These are phyloP conservation scores for Tenebrio molitor DNA, from an alignment of 1,140 invertebrate species.

Conservation along the genomic window DNA sequence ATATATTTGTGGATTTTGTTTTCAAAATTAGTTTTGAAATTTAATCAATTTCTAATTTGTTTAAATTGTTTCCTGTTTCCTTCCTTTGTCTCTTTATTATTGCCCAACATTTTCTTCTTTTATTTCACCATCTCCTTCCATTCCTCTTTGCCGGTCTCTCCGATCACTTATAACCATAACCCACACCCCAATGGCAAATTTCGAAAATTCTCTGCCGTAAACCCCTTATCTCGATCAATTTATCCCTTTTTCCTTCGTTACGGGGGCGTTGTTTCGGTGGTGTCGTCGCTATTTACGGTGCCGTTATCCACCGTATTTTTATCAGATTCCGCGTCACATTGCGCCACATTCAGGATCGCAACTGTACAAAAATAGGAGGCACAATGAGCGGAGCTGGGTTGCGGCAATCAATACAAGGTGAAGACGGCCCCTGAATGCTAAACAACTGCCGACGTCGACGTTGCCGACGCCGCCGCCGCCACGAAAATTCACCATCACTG, in stretches of 20 bases:
- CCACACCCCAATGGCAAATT: too few relatives aligned
- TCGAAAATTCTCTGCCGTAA: too few relatives aligned
- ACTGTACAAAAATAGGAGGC: slow-evolving; percentile 49
- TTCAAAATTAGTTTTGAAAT: too few relatives aligned
- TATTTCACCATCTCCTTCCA: too few relatives aligned
- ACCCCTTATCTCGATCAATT: background rate
- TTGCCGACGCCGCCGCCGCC: slow-evolving; percentile 22
- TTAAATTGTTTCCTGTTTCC: too few relatives aligned
- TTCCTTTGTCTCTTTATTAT: too few relatives aligned
- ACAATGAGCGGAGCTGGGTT: slow-evolving; percentile 51
- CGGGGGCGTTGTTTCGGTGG: background rate
- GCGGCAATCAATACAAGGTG: slow-evolving; percentile 64
- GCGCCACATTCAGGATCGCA: slow-evolving; percentile 39
- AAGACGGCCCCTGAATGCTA: slow-evolving; percentile 61
- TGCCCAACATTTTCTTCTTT: too few relatives aligned
- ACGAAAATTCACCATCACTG: slow-evolving; percentile 42
- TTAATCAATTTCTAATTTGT: too few relatives aligned
- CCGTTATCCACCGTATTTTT: slow-evolving; percentile 19
- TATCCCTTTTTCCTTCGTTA: slow-evolving; percentile 13
- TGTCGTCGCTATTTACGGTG: slow-evolving; percentile 21
- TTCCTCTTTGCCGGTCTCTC: too few relatives aligned
- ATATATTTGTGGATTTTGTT: too few relatives aligned
- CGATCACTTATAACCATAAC: too few relatives aligned
- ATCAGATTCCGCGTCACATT: slow-evolving; percentile 37
- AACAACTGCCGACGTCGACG: slow-evolving; percentile 54